These are phyloP conservation scores for Tympanuchus pallidicinctus DNA, from an alignment of 2,113 vertebrate species.

Conservation along the genomic window DNA sequence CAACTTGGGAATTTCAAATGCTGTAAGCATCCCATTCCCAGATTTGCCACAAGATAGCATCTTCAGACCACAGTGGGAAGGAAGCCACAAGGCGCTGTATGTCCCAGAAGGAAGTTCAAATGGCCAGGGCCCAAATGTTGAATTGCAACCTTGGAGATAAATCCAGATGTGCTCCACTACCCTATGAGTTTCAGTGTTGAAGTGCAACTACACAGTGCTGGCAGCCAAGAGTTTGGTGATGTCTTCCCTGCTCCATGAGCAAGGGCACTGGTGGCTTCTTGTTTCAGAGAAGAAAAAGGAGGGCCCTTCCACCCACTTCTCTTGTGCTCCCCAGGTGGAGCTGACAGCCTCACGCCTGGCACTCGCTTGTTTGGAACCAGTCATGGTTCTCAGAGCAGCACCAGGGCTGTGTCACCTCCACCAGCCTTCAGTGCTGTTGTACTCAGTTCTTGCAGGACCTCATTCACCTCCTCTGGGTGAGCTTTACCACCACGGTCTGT, in stretches of 20 bases:
- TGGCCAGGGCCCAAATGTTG: no score
- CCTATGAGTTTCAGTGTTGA: fast-evolving
- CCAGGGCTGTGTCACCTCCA: neutral
- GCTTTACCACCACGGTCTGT: neutral
- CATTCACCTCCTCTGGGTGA: neutral
- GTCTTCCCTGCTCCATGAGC: neutral
- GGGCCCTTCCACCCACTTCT: neutral
- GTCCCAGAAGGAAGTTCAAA: neutral
- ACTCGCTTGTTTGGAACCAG: neutral
- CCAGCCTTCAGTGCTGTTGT: neutral
- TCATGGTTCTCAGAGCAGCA: neutral
- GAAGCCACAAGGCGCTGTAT: neutral
- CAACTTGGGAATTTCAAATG: neutral
- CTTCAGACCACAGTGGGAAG: neutral
- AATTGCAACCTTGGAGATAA: neutral
- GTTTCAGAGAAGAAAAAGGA: neutral
- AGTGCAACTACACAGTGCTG: neutral
- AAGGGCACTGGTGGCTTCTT: neutral
- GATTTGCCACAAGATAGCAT: neutral
- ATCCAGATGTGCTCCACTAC: neutral
- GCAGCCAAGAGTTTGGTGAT: neutral
- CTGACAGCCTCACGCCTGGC: fast-evolving
- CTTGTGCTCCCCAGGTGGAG: neutral
- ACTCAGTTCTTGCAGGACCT: neutral
- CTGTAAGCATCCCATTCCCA: neutral